A percentile compares a stretch with the other conserved stretches of the same genome.
phyloP scores from a whole-genome alignment of 2,113 vertebrate species.

The Seriola dumerili region DNA sequence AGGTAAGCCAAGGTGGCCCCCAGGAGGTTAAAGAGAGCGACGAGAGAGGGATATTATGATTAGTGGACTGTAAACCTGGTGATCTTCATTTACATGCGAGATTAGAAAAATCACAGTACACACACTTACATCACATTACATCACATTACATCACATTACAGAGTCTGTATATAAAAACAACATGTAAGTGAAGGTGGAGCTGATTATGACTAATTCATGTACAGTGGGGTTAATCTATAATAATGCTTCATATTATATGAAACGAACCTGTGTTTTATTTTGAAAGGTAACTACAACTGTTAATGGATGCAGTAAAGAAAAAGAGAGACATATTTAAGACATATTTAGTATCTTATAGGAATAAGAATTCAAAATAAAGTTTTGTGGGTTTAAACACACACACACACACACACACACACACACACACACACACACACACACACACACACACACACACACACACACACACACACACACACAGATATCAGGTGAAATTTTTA shows the following conservation, averaged over 20 bases:
- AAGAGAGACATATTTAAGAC: background rate
- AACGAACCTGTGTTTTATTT: background rate
- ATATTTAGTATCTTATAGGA: background rate
- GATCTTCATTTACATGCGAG: background rate
- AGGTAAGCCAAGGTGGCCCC: slow-evolving; percentile 16
- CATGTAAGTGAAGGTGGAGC: too few species aligned
- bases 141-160: too few species aligned
- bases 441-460: background rate
- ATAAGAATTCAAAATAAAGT: background rate
- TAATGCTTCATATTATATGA: background rate
- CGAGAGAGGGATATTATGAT: background rate
- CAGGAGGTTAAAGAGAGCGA: background rate
- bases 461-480: background rate
- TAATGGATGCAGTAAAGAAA: background rate
- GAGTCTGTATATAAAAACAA: too few species aligned
- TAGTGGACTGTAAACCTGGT: background rate
- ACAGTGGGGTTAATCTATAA: background rate
- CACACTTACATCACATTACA: too few species aligned
- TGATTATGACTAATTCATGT: too few species aligned
- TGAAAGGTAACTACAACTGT: background rate
- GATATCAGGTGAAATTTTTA: slow-evolving; percentile 22
- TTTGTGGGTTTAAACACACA: background rate
- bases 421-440: background rate
- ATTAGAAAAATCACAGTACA: background rate
- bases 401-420: slow-evolving; percentile 1